Base-by-base conservation (phyloP, 2,797 vertebrate species). In the Notoglanidium macrostoma region DNA sequence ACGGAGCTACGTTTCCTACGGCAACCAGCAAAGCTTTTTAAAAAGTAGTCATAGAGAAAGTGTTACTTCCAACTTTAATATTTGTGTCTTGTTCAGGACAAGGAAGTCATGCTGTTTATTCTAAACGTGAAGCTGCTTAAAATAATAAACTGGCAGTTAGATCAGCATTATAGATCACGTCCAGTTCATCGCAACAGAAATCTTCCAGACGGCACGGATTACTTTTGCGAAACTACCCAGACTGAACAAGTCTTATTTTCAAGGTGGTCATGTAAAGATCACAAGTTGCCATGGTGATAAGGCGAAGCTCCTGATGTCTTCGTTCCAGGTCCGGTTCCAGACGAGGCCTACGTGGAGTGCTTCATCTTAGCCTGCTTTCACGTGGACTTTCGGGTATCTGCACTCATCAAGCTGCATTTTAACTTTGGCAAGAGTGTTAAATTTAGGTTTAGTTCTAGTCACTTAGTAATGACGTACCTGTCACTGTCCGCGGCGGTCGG, bases 401-500 rank as follows among this genome's bases (percentile, higher is more conserved):
- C 21, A 44, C 2, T 15, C 67, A 40, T 9, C 67, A 70, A 8
- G 17, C 19, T 10, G 1, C 68, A 8, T 40, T 40, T 40, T 19
- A 44, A 74, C 72, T 40, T 68, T 23, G 40, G 11, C 6, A 40
- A 40, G 35, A 40, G 35, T 40, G 35, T 40, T 40, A 40, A 40
- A 40, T 40, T 40, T 40, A 40, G 35, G 2, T 40, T 40, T 3
- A 40, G 35, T 40, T 40, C 35, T 40, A 40, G 35, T 40, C 35
- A 40, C 35, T 40, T 40, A 40, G 35, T 40, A 40, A 40, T 8
- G 44, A 11, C 8, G 29, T 72, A 9, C 98, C 98, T 99, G 93
- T 99, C 98, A 0, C 98, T 99, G 63, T 98, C 97, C 0, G 82
- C 32, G 82, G 85, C 40, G 49, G 35, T 84, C 89, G 49, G 87